Evolutionary conservation across 2,888 invertebrate genomes (phyloP).

Genomic region (Zele albiditarsus): DNA sequence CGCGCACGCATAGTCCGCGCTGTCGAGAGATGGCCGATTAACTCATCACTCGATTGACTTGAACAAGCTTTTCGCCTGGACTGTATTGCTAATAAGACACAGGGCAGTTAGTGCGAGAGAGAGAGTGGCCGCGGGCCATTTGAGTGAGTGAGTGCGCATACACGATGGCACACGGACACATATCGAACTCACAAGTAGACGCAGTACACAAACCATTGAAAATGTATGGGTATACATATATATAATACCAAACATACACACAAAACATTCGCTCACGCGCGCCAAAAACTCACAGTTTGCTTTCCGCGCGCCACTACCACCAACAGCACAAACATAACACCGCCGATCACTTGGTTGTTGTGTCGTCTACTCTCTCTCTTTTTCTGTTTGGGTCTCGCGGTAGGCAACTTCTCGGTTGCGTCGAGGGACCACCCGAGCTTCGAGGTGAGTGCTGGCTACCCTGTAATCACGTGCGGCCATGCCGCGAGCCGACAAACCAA

Average conservation of each 20-base stretch:
- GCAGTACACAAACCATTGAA: background rate
- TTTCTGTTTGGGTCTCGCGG: conserved; percentile 29
- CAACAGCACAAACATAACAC: background rate
- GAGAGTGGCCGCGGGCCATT: conserved; percentile 35
- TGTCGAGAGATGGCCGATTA: conserved; percentile 58
- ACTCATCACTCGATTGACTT: conserved; percentile 59
- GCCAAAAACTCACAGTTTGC: conserved; percentile 27
- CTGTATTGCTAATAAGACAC: conserved; percentile 72
- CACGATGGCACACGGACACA: conserved; percentile 11
- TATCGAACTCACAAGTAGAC: background rate
- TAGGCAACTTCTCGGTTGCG: conserved; percentile 45
- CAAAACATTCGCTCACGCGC: conserved; percentile 25
- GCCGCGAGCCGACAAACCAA: conserved; percentile 73
- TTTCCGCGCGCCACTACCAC: conserved; percentile 20
- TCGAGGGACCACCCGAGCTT: conserved; percentile 70
- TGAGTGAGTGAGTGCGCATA: conserved; percentile 7
- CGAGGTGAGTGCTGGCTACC: conserved; percentile 72
- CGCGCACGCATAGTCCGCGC: conserved; percentile 2
- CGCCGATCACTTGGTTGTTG: conserved; percentile 11
- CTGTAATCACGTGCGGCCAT: conserved; percentile 71
- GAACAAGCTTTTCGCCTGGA: conserved; percentile 68
- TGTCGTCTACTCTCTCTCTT: background rate
- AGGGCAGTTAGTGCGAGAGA: conserved; percentile 63
- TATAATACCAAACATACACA: background rate
- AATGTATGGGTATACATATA: background rate